Base-by-base conservation (phyloP, 2,113 vertebrate species). In the Toxostoma redivivum region DNA sequence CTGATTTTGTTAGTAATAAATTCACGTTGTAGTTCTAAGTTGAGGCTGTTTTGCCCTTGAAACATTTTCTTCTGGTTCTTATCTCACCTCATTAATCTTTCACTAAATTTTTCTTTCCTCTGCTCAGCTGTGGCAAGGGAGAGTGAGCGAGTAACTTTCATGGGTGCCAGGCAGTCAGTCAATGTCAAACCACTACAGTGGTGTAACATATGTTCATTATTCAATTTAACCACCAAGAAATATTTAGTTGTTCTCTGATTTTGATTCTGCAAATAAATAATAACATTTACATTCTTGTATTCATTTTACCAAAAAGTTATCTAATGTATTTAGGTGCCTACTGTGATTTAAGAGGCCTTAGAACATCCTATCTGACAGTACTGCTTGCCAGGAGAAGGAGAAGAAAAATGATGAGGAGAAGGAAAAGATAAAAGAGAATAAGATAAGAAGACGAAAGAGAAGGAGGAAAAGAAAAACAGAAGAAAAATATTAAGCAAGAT, bases 351-450 rank as follows among this genome's bases (percentile, higher is more conserved):
- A 67, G 35, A 35, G 4, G 14, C 6, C 12, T 44, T 64, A 44
- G 11, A 58, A 44, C 69, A 50, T 35, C 16, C 4, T 24, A 8
- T 19, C 6, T 86, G 28, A n/a, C 7, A 42, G 2, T 19, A 16
- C 9, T 82, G 2, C 3, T 70, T 45, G 7, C 15, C 12, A 50
- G 8, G 1, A 70, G 11, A 35, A 54, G 13, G 8, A 57, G 6
- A 24, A 35, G 9, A 31, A 72, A 64, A 64, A 57, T 42, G 1
- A 37, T 4, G 5, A 27, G 11, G 1, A 42, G 20, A 16, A 51
- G 5, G 4, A 25, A 31, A 35, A 47, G 7, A 2, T 5, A 40
- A 22, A 58, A 25, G 3, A 15, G 2, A 24, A 69, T 4, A 5
- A 37, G 27, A 48, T 37, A 44, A 48, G 19, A 38, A 40, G 4